Evolutionary conservation across 2,797 vertebrate species (phyloP), one percentile per base, ranked within the genome.

Genomic region (Periophthalmus magnuspinnatus): DNA sequence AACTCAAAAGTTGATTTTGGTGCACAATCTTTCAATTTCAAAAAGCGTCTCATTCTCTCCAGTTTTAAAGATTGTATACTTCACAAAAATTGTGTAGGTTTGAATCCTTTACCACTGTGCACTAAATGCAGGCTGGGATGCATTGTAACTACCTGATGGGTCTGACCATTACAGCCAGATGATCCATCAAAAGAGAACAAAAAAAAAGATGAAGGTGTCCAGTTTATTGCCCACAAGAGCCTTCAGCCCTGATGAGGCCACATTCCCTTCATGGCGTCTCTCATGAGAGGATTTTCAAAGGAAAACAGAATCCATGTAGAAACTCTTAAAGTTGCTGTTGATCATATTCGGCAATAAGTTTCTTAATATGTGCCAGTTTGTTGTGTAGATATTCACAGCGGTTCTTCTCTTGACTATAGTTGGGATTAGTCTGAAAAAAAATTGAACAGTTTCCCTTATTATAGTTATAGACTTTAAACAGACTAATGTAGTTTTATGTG

Each of bases 341-440:
- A 95, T 99, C 98, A 11, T 96, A 99, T 83, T 96, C 95, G 45
- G 96, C 95, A 88, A 99, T 99, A 82, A 96, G 95, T 94, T 95
- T 95, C 93, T 99, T 99, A 91, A 99, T 98, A 86, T 99, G 97
- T 68, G 98, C 96, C 93, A 99, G 96, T 92, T 99, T 99, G 92
- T 96, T 96, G 94, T 99, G 98, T 84, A 99, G 96, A 93, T 98
- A 98, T 95, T 99, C 97, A 74, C 98, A 99, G 90, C 97, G 96
- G 82, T 96, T 96, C 94, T 98, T 99, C 92, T 99, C 97, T 88
- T 96, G 95, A 94, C 95, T 95, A 93, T 99, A 99, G 79, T 97
- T 96, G 78, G 97, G 96, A 91, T 99, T 98, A 70, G 94, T 97
- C 98, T 99, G 94, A 0, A 85, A 81, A 61, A 64, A 62, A 85